Percentiles rank a stretch among this genome's conserved stretches.
These are phyloP conservation scores for Ophion slaviceki DNA, from an alignment of 2,888 invertebrate genomes.

Conservation along the genomic window DNA sequence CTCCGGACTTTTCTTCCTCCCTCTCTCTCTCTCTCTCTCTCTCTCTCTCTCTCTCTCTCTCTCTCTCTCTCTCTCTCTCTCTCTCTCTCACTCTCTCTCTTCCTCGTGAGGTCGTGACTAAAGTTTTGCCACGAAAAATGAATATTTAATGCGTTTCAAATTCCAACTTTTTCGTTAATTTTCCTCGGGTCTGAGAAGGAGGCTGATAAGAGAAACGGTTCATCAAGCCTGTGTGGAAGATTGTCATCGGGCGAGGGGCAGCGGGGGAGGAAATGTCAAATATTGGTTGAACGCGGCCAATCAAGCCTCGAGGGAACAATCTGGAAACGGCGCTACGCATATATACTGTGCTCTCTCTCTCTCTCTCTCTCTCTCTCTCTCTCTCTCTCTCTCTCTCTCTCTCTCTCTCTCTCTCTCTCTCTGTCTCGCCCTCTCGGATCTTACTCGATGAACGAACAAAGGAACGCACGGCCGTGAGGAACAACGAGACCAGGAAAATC, in stretches of 20 bases:
- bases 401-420: not conserved
- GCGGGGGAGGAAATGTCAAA: slow-evolving; percentile 35
- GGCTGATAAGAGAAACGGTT: slow-evolving; percentile 47
- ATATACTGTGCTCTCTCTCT: slow-evolving; percentile 4
- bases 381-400: not conserved
- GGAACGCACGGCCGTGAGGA: slow-evolving; percentile 15
- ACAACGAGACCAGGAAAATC: slow-evolving; percentile 20
- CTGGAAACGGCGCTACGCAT: slow-evolving; percentile 32
- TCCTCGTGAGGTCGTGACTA: not conserved
- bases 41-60: not conserved
- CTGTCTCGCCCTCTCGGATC: slow-evolving; percentile 17
- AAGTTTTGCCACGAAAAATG: not conserved
- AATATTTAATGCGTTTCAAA: not conserved
- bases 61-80: not conserved
- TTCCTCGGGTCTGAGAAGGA: not conserved
- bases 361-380: not conserved
- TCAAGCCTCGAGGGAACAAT: slow-evolving; percentile 40
- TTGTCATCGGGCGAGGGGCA: slow-evolving; percentile 34
- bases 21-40: not conserved
- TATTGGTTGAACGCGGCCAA: slow-evolving; percentile 50
- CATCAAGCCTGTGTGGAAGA: slow-evolving; percentile 49
- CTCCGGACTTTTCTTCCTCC: not conserved
- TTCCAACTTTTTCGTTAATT: not conserved
- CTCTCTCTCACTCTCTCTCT: not conserved
- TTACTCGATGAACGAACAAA: slow-evolving; percentile 27